Base-by-base conservation (phyloP, 2,797 vertebrate genomes). In the Phrynocephalus guinanensis region DNA sequence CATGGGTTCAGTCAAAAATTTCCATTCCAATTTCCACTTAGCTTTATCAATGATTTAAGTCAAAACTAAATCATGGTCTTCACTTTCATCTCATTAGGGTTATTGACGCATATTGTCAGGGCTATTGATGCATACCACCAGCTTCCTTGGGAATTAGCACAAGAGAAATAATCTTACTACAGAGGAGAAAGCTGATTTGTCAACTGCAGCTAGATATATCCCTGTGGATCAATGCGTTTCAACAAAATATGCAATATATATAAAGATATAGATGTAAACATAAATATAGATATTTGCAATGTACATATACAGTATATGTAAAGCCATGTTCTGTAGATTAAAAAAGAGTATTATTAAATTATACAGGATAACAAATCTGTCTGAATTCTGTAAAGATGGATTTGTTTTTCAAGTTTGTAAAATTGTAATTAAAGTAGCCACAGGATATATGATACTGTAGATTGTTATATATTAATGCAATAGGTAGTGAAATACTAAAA, bases 21-120 rank as follows among this genome's bases (percentile, higher is more conserved):
- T 67, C 38, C 70, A 6, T 26, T 90, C 83, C 50, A 8, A 56
- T 89, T 87, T 90, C 50, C 6, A 5, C 24, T 60, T 3, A 28
- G 30, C 60, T 63, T 56, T 63, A 63, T 16, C 60, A 15, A 63
- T 16, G 28, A 67, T 82, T 82, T 76, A 33, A 38, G 3, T 75
- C 16, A 9, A 66, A 73, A 52, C 66, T 67, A 82, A 20, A 50
- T 60, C 18, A 38, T 48, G n/a, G 63, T 63, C 18, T 76, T 24
- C 73, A 9, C 8, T 72, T 52, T 83, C 20, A 60, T 60, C 73
- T 67, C 26, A n/a, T 13, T 77, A 30, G 20, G 66, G 16, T 22
- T 50, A 48, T 78, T 22, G 38, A 66, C 18, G 22, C 50, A 52
- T 44, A 24, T 50, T 73, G 26, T 60, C 18, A 75, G 28, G 33